Evolutionary conservation across 2,113 vertebrate species (phyloP).

Genomic region (Henicopernis longicauda): DNA sequence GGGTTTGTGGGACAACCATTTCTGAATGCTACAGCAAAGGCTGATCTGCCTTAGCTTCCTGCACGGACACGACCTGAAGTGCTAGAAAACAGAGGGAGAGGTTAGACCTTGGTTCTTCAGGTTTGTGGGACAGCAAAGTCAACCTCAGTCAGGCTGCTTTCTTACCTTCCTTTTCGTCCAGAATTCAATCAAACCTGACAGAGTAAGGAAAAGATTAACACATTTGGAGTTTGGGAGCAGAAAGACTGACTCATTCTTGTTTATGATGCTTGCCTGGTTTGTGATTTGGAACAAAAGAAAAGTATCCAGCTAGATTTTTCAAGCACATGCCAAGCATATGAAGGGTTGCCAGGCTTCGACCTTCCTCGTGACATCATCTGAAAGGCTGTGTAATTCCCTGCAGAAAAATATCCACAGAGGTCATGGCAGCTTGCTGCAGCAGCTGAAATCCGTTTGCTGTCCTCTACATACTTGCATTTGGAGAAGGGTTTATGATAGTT

Average conservation of each 20-base stretch:
- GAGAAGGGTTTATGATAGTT: background rate
- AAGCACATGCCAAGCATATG: background rate
- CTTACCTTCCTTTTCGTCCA: background rate
- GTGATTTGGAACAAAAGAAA: background rate
- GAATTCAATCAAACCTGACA: background rate
- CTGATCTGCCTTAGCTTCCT: background rate
- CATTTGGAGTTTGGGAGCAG: background rate
- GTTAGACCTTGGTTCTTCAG: background rate
- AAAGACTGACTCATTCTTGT: background rate
- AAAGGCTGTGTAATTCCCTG: background rate
- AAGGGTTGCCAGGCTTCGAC: background rate
- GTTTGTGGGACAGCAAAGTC: background rate
- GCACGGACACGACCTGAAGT: background rate
- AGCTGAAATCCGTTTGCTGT: background rate
- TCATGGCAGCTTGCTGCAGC: background rate
- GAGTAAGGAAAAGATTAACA: background rate
- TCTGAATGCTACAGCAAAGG: background rate
- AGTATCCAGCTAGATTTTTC: background rate
- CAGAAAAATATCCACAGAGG: background rate
- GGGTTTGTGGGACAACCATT: background rate
- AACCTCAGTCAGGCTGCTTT: background rate
- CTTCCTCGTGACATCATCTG: background rate
- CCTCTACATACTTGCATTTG: background rate
- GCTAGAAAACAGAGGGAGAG: background rate
- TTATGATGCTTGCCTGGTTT: background rate